Evolutionary conservation across 2,888 invertebrate species (phyloP).

Genomic region (Galerucella calmariensis): DNA sequence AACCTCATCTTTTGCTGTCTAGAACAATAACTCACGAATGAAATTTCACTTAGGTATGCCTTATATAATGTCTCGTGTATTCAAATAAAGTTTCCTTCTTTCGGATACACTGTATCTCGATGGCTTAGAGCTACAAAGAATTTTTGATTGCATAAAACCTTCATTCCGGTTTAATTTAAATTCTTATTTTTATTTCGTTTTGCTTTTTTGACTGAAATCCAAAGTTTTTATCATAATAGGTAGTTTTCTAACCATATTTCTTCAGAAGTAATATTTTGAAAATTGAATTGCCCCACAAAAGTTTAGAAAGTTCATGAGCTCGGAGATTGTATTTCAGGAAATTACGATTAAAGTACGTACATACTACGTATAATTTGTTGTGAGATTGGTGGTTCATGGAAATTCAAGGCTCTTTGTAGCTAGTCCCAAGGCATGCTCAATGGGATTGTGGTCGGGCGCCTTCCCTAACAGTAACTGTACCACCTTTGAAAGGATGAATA

Average conservation of each 20-base stretch:
- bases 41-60: slow-evolving; percentile 35
- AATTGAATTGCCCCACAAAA: too few species aligned
- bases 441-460: too few species aligned
- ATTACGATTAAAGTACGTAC: too few species aligned
- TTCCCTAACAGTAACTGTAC: too few species aligned
- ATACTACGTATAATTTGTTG: too few species aligned
- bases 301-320: too few species aligned
- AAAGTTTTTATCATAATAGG: slow-evolving; percentile 23
- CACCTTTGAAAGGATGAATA: too few species aligned
- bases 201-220: not conserved
- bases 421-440: too few species aligned
- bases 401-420: too few species aligned
- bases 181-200: slow-evolving; percentile 29
- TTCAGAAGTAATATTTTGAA: too few species aligned
- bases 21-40: slow-evolving; percentile 36
- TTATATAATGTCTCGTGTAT: slow-evolving; percentile 26
- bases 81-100: slow-evolving; percentile 16
- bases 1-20: slow-evolving; percentile 36
- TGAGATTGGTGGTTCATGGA: too few species aligned
- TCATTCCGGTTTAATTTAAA: slow-evolving; percentile 40
- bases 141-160: slow-evolving; percentile 41
- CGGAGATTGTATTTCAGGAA: too few species aligned
- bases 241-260: not conserved
- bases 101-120: slow-evolving; percentile 4
- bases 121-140: slow-evolving; percentile 23